phyloP scores from a whole-genome alignment of 2,888 invertebrate genomes.

The Trichacis sp. region DNA sequence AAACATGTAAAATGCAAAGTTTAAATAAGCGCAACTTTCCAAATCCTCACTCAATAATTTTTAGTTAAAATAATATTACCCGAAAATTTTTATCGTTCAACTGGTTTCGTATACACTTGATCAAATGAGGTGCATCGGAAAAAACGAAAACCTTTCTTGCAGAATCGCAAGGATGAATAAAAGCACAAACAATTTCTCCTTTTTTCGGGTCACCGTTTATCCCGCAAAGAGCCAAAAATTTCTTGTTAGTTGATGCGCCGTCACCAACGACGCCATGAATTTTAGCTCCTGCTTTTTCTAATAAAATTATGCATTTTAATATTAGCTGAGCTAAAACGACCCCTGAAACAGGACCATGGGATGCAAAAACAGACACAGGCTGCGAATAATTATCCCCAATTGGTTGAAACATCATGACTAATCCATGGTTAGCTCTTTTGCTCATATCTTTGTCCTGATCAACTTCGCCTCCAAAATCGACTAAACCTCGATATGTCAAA shows the following conservation, averaged over 20 bases:
- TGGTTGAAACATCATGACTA: slow-evolving; percentile 23
- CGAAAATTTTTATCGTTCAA: background rate
- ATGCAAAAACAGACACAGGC: slow-evolving; percentile 43
- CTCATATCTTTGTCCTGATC: slow-evolving; percentile 3
- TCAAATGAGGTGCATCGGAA: slow-evolving; percentile 3
- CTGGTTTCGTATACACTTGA: slow-evolving; percentile 4
- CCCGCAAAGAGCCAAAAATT: slow-evolving; percentile 23
- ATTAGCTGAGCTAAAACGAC: slow-evolving; percentile 24
- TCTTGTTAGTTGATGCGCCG: slow-evolving; percentile 33
- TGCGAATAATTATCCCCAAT: slow-evolving; percentile 37
- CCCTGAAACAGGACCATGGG: slow-evolving; percentile 31
- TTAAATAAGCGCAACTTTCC: too few relatives aligned
- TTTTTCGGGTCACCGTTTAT: background rate
- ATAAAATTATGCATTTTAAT: slow-evolving; percentile 22
- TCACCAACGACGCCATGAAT: slow-evolving; percentile 42
- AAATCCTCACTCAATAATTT: background rate
- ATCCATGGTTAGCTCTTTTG: slow-evolving; percentile 27
- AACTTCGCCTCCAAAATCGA: slow-evolving; percentile 64
- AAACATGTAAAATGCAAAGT: too few relatives aligned
- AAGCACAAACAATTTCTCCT: background rate
- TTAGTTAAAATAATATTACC: slow-evolving; percentile 2
- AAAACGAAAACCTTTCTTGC: slow-evolving; percentile 2
- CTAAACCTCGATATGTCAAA: slow-evolving; percentile 79
- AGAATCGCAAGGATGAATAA: background rate
- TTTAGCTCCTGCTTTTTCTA: slow-evolving; percentile 30